phyloP scores from a whole-genome alignment of 2,888 invertebrate species.

The Parasteatoda lunata region DNA sequence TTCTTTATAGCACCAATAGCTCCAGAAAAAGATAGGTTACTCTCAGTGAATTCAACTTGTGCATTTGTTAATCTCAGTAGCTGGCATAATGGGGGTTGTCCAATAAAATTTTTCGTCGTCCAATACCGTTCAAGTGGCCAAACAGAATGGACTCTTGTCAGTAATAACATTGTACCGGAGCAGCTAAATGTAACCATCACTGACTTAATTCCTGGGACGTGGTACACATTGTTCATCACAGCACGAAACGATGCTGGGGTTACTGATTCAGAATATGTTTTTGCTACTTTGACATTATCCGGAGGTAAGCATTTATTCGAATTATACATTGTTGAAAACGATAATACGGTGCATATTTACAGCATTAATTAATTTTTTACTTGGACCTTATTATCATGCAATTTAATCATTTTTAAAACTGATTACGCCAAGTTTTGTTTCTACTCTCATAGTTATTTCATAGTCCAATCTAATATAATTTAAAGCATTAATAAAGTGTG shows the following conservation, averaged over 20 bases:
- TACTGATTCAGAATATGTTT: conserved; percentile 94
- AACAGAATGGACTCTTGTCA: conserved; percentile 92
- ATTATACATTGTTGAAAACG: too few relatives aligned
- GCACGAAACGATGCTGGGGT: conserved; percentile 91
- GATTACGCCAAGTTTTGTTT: too few relatives aligned
- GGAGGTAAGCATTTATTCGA: conserved; percentile 76
- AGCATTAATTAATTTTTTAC: too few relatives aligned
- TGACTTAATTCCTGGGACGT: conserved; percentile 93
- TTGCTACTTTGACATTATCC: conserved; percentile 92
- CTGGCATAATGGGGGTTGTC: conserved; percentile 96
- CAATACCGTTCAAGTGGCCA: conserved; percentile 79
- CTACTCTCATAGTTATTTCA: too few relatives aligned
- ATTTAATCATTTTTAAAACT: too few relatives aligned
- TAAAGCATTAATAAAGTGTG: too few relatives aligned
- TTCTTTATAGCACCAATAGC: conserved; percentile 77
- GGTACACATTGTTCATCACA: conserved; percentile 93
- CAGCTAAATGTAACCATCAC: conserved; percentile 67
- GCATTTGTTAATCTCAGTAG: conserved; percentile 92
- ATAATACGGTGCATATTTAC: too few relatives aligned
- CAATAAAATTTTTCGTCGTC: conserved; percentile 95
- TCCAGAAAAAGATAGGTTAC: conserved; percentile 91
- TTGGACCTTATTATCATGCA: too few relatives aligned
- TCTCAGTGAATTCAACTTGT: conserved; percentile 93
- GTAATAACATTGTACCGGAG: conserved; percentile 89
- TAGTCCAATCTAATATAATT: too few relatives aligned